Percentiles rank a stretch among this genome's conserved stretches.
phyloP scores from a whole-genome alignment of 2,888 invertebrate species.

The Strigamia maritima region DNA sequence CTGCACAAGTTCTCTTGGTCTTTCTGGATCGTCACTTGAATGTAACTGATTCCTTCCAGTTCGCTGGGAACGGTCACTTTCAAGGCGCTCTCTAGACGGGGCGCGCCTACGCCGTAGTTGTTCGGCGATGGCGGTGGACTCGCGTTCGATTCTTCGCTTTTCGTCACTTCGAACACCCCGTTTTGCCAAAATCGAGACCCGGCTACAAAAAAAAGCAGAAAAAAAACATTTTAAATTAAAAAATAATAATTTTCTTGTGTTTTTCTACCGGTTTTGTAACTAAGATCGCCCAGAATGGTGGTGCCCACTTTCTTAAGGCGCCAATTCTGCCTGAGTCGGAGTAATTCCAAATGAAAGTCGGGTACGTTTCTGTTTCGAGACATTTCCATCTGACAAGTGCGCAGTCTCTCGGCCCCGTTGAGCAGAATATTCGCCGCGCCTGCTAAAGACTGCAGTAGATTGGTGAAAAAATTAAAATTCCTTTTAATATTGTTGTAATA shows the following conservation, averaged over 20 bases:
- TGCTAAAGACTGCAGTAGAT: constrained; percentile 64
- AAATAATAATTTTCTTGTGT: too few relatives aligned
- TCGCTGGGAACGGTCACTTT: constrained; percentile 91
- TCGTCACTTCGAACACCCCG: constrained; percentile 92
- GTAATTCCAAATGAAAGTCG: constrained; percentile 88
- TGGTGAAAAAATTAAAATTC: constrained; percentile 40
- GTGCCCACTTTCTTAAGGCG: constrained; percentile 93
- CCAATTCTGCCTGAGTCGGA: constrained; percentile 89
- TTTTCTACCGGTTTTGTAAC: constrained; percentile 74
- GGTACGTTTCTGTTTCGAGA: constrained; percentile 60
- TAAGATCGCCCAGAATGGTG: constrained; percentile 90
- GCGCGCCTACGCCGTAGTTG: constrained; percentile 18
- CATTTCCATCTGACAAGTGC: constrained; percentile 75
- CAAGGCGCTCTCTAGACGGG: constrained; percentile 61
- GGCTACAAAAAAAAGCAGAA: constrained; percentile 58
- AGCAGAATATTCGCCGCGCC: constrained; percentile 80
- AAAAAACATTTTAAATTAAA: too few relatives aligned
- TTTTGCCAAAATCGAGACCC: constrained; percentile 91
- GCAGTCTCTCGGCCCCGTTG: constrained; percentile 80
- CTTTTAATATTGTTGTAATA: not conserved
- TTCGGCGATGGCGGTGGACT: constrained; percentile 39
- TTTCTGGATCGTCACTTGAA: constrained; percentile 92
- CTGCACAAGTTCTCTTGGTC: constrained; percentile 88
- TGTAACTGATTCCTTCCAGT: constrained; percentile 91
- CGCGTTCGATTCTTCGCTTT: constrained; percentile 67